Conservation (phyloP, 2,888 invertebrate genomes). For the Chaetoderma sp. region DNA sequence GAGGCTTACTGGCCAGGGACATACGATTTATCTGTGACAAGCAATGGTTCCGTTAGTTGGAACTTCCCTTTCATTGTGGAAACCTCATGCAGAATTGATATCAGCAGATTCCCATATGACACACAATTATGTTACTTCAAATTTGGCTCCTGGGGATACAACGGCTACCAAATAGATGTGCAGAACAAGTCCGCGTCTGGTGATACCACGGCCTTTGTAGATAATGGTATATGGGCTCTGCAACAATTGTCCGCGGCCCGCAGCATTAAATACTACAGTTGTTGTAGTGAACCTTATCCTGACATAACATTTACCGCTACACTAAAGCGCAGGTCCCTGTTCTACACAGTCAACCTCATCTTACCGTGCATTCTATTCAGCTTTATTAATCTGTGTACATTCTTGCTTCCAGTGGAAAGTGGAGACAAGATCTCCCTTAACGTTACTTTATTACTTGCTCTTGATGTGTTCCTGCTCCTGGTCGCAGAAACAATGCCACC, state of each 20-base stretch:
- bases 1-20: too few species aligned
- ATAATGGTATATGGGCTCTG: slow-evolving; percentile 2
- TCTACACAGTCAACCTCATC: slow-evolving; percentile 8
- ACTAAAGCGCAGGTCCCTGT: not conserved
- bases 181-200: not conserved
- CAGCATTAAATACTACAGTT: not conserved
- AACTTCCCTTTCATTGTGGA: not conserved
- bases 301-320: not conserved
- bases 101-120: not conserved
- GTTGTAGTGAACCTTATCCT: slow-evolving; percentile 1
- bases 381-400: not conserved
- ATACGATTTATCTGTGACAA: not conserved
- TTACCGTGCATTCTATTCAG: not conserved
- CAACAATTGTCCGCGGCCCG: not conserved
- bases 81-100: slow-evolving; percentile 5
- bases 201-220: slow-evolving; percentile 1
- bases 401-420: slow-evolving; percentile 3
- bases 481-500: slow-evolving; percentile 29
- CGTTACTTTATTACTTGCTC: slow-evolving; percentile 23
- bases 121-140: not conserved
- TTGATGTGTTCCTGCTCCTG: slow-evolving; percentile 27
- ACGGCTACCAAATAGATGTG: not conserved
- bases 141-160: not conserved
- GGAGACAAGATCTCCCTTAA: slow-evolving; percentile 12
- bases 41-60: not conserved